A percentile compares a stretch with the other conserved stretches of the same genome.
These are phyloP conservation scores for Phoenicopterus ruber DNA, from an alignment of 2,113 vertebrate genomes.

Conservation along the genomic window DNA sequence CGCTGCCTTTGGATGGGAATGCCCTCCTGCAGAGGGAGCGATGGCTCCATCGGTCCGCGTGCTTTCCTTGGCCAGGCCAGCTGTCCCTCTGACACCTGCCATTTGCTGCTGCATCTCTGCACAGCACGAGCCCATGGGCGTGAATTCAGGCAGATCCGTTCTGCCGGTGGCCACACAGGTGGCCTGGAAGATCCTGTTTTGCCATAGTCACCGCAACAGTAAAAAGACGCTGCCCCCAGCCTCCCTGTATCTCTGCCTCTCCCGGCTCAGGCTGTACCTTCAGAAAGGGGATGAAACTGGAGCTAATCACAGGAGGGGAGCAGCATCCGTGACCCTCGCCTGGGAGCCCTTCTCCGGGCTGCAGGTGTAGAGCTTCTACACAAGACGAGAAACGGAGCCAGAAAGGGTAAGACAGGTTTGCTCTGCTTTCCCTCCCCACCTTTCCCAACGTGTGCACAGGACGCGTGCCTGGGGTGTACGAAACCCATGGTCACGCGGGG, in stretches of 20 bases:
- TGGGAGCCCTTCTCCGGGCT: background rate
- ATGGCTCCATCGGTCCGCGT: background rate
- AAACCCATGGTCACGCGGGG: fast-evolving
- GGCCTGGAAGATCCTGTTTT: background rate
- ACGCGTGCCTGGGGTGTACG: background rate
- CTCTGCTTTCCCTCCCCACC: background rate
- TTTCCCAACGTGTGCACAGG: background rate
- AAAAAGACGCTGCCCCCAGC: background rate
- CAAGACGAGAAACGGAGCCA: background rate
- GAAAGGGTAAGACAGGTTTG: background rate
- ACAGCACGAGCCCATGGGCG: fast-evolving
- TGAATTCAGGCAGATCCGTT: background rate
- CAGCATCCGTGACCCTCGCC: background rate
- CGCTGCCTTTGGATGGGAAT: background rate
- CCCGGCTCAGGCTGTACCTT: background rate
- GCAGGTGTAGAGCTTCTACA: background rate
- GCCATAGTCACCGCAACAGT: background rate
- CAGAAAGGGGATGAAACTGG: background rate
- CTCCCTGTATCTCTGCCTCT: background rate
- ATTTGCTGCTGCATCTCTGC: background rate
- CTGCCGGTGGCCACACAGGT: background rate
- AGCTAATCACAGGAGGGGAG: background rate
- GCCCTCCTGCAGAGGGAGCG: background rate
- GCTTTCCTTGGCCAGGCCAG: background rate
- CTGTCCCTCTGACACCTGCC: background rate